Evolutionary conservation across 2,888 invertebrate species (phyloP), one percentile per base, ranked within the genome.

Genomic region (Epistrophe eligans): DNA sequence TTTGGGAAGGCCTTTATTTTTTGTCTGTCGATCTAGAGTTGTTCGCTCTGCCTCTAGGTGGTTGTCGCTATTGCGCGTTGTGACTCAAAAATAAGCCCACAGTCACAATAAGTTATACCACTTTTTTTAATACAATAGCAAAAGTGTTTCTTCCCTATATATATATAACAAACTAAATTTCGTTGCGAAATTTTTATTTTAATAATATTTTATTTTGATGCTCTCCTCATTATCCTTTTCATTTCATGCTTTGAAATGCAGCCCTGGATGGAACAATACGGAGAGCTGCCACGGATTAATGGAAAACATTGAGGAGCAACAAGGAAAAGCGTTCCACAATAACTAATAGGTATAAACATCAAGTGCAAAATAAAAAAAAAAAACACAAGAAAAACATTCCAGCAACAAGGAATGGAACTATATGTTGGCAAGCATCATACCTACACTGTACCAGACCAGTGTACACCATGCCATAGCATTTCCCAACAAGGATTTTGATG

Each of bases 401-500:
- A 48, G 50, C 71, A 50, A 81, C 81, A 77, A 77, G 57, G 48
- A 73, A 85, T 64, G 70, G 45, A 85, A 87, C 83, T 79, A 77
- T 79, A 77, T 72, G 79, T 77, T 83, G 7, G 19, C 28, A 15
- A 28, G 55, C 55, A 55, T 32, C 55, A 32, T 9, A 55, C n/a
- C n/a, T 4, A 28, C 55, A 1, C 19, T 13, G 4, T 19, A 11
- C 1, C 2, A 9, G 9, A 4, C 32, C 32, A 32, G 35, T 32
- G 4, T 15, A 28, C 15, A 6, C 28, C 58, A 52, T 55, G 77
- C 80, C 70, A 58, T 28, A 45, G 62, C 15, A 81, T 80, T 71
- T 81, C 55, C 58, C 73, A 67, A 82, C 85, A 83, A 81, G 79
- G 81, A 71, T 71, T 87, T 79, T 77, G 24, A 50, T 77, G 88